Conservation (phyloP, 2,888 invertebrate species). For the Dromius quadrimaculatus region DNA sequence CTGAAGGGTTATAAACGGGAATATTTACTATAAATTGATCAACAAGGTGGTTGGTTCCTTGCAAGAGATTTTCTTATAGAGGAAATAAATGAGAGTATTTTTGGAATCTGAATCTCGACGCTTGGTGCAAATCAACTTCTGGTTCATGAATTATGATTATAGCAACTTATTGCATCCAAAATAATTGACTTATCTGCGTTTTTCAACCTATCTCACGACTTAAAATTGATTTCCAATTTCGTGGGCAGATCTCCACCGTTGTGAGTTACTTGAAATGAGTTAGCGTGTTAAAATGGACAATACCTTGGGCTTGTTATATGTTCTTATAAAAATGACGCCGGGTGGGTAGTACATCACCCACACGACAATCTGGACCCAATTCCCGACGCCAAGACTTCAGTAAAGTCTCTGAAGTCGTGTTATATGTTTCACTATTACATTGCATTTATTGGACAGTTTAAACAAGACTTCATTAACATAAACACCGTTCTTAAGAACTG, state of each 20-base stretch:
- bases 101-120: no score
- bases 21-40: no score
- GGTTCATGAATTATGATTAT: no score
- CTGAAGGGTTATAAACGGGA: no score
- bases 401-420: constrained; percentile 16
- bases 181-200: no score
- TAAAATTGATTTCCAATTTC: constrained; percentile 1
- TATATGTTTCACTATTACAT: constrained; percentile 48
- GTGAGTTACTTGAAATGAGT: constrained; percentile 41
- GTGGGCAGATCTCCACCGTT: not conserved
- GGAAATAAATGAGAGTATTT: no score
- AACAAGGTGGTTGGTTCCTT: no score
- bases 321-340: constrained; percentile 31
- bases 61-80: no score
- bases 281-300: constrained; percentile 31
- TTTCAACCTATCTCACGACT: no score
- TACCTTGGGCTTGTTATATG: constrained; percentile 36
- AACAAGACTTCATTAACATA: constrained; percentile 45
- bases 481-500: constrained; percentile 46
- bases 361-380: constrained; percentile 5
- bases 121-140: no score
- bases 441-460: constrained; percentile 49
- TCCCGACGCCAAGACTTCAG: not conserved
- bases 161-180: no score
- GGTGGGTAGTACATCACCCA: constrained; percentile 33